Base-by-base conservation (phyloP, 2,888 invertebrate genomes). In the Arrhopalites spinosus region DNA sequence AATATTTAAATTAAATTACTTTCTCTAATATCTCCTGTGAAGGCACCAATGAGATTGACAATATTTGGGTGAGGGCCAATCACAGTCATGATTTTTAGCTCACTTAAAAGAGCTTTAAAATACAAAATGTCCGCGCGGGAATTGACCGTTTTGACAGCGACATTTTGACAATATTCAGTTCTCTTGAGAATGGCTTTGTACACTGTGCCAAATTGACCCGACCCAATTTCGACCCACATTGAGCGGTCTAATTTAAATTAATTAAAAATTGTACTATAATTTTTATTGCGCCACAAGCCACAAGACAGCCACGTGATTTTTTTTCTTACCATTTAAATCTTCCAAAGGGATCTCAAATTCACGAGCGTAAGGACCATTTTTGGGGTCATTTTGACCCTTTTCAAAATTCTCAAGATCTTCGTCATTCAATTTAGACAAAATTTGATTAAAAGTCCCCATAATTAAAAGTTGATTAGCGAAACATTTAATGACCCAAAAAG, bases 41-140 rank as follows among this genome's bases (percentile, higher is more conserved):
- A 36, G 0, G 71, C 71, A 1, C 71, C 71, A 43, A 71, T 71
- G 1, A 71, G 23, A 30, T 61, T 61, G 43, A 71, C 61, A 45
- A 71, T 45, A 27, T 71, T 59, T 13, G 15, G 2, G 59, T 71
- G 71, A 1, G 2, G 66, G 1, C 66, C 66, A 66, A 66, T 43
- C 5, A 17, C 36, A 1, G 23, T 66, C 43, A 66, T 36, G 8
- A 61, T 71, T 23, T 71, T 71, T 1, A 71, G 23, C 43, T 71
- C 71, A 5, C 36, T n/a, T 2, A 71, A 43, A 2, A 45, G 45
- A 13, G 71, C 36, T 61, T 71, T 59, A 43, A 71, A 59, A 45
- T 45, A 71, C 1, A 1, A 25, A 20, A 29, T 20, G 20, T 27
- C n/a, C 5, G 45, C 25, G 3, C 36, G 5, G 11, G 36, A 36